Conservation (phyloP, 2,797 vertebrate species). For the Sebastes minor region DNA sequence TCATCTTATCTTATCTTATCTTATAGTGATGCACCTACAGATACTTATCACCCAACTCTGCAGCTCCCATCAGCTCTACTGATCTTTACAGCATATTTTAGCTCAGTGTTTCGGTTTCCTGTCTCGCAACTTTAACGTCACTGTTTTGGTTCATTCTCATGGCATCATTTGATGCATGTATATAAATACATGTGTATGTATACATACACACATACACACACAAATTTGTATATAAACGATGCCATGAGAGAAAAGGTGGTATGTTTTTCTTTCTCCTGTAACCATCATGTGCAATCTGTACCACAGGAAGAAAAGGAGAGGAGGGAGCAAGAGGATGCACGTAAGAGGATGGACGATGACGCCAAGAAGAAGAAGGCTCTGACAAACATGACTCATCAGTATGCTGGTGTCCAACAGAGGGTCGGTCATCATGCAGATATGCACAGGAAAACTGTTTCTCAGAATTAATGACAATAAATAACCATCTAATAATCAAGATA, state of each 20-base stretch:
- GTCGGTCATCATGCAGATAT: constrained; percentile 48
- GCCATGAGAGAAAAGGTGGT: too few species aligned
- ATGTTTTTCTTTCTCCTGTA: too few species aligned
- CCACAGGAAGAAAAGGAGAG: constrained; percentile 83
- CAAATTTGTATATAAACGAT: too few species aligned
- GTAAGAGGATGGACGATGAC: constrained; percentile 79
- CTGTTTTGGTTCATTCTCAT: not conserved
- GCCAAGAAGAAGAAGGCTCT: constrained; percentile 83
- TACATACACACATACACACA: too few species aligned
- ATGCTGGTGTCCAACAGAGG: constrained; percentile 78
- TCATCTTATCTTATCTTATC: too few species aligned
- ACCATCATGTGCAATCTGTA: not conserved
- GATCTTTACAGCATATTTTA: not conserved
- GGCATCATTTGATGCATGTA: not conserved
- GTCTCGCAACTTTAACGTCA: not conserved
- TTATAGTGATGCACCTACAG: too few species aligned
- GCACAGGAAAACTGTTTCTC: not conserved
- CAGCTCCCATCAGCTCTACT: not conserved
- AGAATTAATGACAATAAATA: not conserved
- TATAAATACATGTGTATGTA: not conserved
- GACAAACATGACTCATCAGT: constrained; percentile 80
- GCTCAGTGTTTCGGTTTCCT: not conserved
- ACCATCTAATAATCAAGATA: not conserved
- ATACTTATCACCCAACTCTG: not conserved
- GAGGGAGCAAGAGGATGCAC: constrained; percentile 77